phyloP scores from a whole-genome alignment of 2,113 vertebrate genomes.

The Beaufortia kweichowensis region DNA sequence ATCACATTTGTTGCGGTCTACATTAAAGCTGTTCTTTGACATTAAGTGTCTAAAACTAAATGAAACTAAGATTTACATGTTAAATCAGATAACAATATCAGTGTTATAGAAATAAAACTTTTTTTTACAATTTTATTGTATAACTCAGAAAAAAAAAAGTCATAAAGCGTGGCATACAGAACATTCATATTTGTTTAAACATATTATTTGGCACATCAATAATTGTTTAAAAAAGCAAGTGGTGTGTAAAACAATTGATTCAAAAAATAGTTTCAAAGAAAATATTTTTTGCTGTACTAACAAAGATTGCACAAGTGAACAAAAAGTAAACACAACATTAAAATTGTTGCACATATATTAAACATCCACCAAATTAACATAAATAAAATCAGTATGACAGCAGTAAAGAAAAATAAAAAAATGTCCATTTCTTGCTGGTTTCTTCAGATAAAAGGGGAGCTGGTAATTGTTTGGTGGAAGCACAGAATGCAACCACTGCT shows the following conservation, averaged over 20 bases:
- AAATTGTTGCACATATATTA: not conserved
- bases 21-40: too few species aligned
- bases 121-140: conserved; percentile 28
- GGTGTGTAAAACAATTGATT: not conserved
- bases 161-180: conserved; percentile 21
- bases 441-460: conserved; percentile 29
- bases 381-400: not conserved
- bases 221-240: not conserved
- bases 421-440: conserved; percentile 30
- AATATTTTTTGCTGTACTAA: not conserved
- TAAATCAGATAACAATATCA: conserved; percentile 3
- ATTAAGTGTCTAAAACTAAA: too few species aligned
- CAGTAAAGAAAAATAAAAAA: conserved; percentile 20
- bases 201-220: conserved; percentile 43
- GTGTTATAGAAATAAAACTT: not conserved
- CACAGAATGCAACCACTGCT: conserved; percentile 12
- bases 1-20: too few species aligned
- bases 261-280: not conserved
- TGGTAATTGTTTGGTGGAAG: conserved; percentile 24
- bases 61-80: not conserved
- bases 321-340: not conserved
- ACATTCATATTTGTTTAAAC: conserved; percentile 10
- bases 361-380: not conserved
- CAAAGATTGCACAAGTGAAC: not conserved
- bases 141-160: not conserved